Evolutionary conservation across 1,140 invertebrate species (phyloP), one percentile per base, ranked within the genome.

Genomic region (Nixonia krombeini): DNA sequence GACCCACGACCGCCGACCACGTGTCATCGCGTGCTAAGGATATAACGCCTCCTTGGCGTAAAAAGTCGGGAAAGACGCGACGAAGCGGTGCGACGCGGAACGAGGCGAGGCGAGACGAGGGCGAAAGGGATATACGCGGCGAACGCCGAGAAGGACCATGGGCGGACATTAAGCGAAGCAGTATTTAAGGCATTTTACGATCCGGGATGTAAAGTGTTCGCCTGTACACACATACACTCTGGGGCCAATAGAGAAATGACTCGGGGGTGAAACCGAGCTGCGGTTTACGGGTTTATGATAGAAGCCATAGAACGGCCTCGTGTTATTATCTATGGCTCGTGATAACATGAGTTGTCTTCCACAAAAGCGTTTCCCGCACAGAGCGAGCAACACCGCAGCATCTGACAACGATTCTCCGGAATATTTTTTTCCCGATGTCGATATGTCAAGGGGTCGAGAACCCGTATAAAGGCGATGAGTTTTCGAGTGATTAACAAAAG

Each of bases 301-400:
- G 69, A 58, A 63, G 17, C 42, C 37, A 29, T 50, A 57, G 41
- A 53, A 57, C 28, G 56, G 59, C 53, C 18, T 47, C 66, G 40
- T 68, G 63, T 74, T 75, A 73, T 75, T 74, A 75, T 70, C 71
- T 68, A 74, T 57, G 47, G 57, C 35, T 65, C 53, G 52, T 4
- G 40, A 47, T 41, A 16, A 52, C 57, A 52, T 46, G 49, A 64
- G 47, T 33, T 51, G 47, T 56, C 52, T 64, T 40, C 38, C 10
- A 41, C 10, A 40, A 47, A 31, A n/a, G 2, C 6, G 2, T 6
- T 21, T 6, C 21, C 6, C 21, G 21, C 6, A 21, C 6, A 21
- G 6, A 21, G 6, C 21, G 21, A 21, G 2, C 2, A 21, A 21
- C 2, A 21, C 2, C 6, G 2, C 2, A 6, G 6, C 21, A 21